Evolutionary conservation across 2,113 vertebrate genomes (phyloP).

Genomic region (Antennarius striatus): DNA sequence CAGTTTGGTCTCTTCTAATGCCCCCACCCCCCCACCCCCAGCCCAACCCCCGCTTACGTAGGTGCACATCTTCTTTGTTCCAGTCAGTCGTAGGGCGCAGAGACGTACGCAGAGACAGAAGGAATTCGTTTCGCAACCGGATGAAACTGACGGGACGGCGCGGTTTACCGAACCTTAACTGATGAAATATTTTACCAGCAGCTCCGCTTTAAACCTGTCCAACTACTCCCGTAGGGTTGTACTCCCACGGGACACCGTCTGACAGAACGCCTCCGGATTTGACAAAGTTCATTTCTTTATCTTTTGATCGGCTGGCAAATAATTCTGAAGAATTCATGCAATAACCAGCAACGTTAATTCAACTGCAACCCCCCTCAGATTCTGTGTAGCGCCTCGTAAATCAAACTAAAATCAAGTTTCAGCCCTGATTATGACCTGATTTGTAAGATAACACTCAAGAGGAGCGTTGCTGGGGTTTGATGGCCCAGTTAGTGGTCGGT

Average conservation of each 20-base stretch:
- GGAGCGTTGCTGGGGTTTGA: background rate
- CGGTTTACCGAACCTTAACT: background rate
- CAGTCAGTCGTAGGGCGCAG: conserved; percentile 3
- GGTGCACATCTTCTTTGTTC: conserved; percentile 27
- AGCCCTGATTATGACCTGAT: background rate
- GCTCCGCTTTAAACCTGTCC: conserved; percentile 15
- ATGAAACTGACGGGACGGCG: conserved; percentile 16
- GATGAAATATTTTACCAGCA: conserved; percentile 8
- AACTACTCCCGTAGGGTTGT: conserved; percentile 7
- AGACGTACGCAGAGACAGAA: conserved; percentile 8
- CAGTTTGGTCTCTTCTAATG: conserved; percentile 16
- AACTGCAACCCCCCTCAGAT: no score
- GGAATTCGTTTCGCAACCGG: background rate
- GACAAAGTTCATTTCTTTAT: conserved; percentile 21
- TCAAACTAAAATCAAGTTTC: background rate
- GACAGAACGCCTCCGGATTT: conserved; percentile 15
- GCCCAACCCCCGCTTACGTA: background rate
- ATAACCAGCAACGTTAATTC: no score
- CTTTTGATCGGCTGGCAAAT: conserved; percentile 36
- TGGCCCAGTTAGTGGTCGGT: background rate
- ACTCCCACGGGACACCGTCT: background rate
- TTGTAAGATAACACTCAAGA: background rate
- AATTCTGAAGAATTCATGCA: background rate
- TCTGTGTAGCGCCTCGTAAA: no score
- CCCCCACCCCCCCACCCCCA: no score